These are phyloP conservation scores for Heliconius cydno DNA, from an alignment of 2,888 invertebrate genomes.

Conservation along the genomic window DNA sequence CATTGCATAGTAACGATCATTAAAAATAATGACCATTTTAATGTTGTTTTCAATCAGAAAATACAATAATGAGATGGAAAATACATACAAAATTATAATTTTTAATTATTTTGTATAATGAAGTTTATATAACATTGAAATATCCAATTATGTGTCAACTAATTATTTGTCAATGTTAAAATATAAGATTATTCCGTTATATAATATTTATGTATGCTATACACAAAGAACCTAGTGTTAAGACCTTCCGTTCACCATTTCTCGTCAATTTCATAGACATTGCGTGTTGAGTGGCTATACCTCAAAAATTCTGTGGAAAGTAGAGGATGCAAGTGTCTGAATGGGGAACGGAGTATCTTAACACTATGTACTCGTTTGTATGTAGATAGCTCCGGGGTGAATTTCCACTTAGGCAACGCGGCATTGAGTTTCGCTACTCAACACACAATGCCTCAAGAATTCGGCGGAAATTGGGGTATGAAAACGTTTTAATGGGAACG, in stretches of 20 bases:
- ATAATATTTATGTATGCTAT: not conserved
- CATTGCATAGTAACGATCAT: too few relatives aligned
- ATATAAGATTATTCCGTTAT: not conserved
- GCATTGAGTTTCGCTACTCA: not conserved
- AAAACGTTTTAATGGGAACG: too few relatives aligned
- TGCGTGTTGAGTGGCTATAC: too few relatives aligned
- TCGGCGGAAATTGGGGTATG: not conserved
- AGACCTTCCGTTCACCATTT: too few relatives aligned
- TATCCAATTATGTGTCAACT: not conserved
- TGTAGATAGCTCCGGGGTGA: too few relatives aligned
- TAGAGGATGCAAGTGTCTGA: too few relatives aligned
- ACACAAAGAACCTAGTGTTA: too few relatives aligned
- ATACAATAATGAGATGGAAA: conserved; percentile 1
- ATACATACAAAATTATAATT: not conserved
- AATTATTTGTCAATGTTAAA: not conserved
- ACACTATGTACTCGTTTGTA: too few relatives aligned
- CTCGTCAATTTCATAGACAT: too few relatives aligned
- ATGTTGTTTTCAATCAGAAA: not conserved
- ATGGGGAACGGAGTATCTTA: too few relatives aligned
- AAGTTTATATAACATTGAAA: not conserved
- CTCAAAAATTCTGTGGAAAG: too few relatives aligned
- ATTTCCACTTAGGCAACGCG: too few relatives aligned
- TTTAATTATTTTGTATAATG: not conserved
- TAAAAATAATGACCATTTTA: not conserved
- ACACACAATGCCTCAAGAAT: not conserved